Conservation (phyloP, 1,140 invertebrate species). For the Camponotus vicinus region DNA sequence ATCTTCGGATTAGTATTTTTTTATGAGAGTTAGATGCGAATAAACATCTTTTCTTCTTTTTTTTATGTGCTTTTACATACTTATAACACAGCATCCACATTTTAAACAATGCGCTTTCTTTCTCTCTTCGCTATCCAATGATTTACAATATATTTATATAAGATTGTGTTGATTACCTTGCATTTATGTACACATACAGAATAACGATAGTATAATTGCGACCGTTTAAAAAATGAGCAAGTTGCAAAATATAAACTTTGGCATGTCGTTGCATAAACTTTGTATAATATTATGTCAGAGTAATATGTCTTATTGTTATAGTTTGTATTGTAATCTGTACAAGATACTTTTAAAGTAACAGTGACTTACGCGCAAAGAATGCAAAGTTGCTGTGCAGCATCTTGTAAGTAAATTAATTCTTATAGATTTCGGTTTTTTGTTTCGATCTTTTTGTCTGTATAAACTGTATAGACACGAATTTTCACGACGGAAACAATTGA, state of each 20-base stretch:
- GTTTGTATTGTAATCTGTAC: constrained; percentile 66
- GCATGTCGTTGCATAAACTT: constrained; percentile 72
- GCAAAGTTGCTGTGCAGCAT: constrained; percentile 59
- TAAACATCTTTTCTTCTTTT: constrained; percentile 68
- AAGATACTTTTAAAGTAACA: constrained; percentile 66
- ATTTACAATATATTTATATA: constrained; percentile 69
- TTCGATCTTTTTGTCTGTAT: background rate
- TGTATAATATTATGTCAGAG: constrained; percentile 62
- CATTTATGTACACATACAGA: constrained; percentile 74
- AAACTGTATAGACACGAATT: constrained; percentile 11
- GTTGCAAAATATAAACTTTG: constrained; percentile 74
- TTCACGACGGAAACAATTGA: background rate
- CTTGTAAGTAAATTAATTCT: constrained; percentile 42
- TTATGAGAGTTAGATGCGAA: constrained; percentile 70
- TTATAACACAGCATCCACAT: constrained; percentile 68
- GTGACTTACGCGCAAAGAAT: constrained; percentile 55
- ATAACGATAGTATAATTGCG: constrained; percentile 63
- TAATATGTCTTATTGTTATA: constrained; percentile 62
- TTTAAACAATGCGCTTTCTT: constrained; percentile 65
- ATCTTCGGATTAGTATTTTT: constrained; percentile 74
- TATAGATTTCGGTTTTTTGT: background rate
- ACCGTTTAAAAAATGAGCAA: constrained; percentile 67
- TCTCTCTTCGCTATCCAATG: constrained; percentile 60
- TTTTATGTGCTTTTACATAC: constrained; percentile 73
- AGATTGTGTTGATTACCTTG: constrained; percentile 68